These are phyloP conservation scores for Dryobota labecula DNA, from an alignment of 2,888 invertebrate genomes.

Conservation along the genomic window DNA sequence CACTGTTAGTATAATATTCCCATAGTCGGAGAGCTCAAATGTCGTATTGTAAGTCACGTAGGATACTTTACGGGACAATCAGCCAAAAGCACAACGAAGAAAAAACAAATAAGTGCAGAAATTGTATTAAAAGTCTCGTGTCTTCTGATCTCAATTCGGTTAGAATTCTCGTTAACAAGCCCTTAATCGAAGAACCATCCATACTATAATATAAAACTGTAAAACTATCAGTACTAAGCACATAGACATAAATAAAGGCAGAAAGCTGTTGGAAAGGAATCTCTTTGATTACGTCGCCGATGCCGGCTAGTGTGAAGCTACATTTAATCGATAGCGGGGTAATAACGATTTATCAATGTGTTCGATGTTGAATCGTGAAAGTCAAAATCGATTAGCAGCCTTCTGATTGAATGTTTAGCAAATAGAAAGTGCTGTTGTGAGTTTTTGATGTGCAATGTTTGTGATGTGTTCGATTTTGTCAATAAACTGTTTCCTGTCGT, in stretches of 20 bases:
- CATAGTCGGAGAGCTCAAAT: background rate
- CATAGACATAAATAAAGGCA: slow-evolving; percentile 51
- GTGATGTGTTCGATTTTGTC: slow-evolving; percentile 38
- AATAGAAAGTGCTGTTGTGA: slow-evolving; percentile 62
- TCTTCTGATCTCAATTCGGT: background rate
- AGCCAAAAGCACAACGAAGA: background rate
- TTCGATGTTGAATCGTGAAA: slow-evolving; percentile 72
- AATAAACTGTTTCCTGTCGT: slow-evolving; percentile 27
- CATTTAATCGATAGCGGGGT: slow-evolving; percentile 59
- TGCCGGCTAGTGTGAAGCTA: slow-evolving; percentile 61
- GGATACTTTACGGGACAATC: background rate
- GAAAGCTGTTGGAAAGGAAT: slow-evolving; percentile 63
- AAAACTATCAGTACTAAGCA: slow-evolving; percentile 16
- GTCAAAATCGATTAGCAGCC: slow-evolving; percentile 73
- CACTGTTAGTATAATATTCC: background rate
- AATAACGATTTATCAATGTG: slow-evolving; percentile 72
- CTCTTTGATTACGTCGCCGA: slow-evolving; percentile 64
- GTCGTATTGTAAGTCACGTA: slow-evolving; percentile 32
- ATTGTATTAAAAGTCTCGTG: background rate
- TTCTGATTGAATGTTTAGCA: slow-evolving; percentile 64
- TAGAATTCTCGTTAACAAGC: background rate
- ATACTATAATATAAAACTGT: slow-evolving; percentile 5
- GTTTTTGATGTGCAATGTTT: slow-evolving; percentile 47
- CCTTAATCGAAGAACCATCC: background rate
- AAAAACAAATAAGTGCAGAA: background rate